phyloP scores from a whole-genome alignment of 2,797 vertebrate genomes.

The Halcyon badia region DNA sequence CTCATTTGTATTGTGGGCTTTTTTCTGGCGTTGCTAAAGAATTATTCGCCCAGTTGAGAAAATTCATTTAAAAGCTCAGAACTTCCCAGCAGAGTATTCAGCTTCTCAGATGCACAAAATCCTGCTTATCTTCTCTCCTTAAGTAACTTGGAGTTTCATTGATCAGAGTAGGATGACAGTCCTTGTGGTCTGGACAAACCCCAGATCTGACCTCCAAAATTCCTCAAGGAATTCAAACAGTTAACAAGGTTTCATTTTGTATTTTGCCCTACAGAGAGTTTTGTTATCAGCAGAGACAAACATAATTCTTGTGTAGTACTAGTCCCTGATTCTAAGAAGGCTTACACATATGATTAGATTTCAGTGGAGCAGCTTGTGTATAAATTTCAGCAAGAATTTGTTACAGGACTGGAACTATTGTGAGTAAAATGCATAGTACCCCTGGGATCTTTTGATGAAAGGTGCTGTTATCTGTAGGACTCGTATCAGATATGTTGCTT shows the following conservation, averaged over 20 bases:
- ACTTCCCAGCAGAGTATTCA: neutral
- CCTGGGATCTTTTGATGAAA: slow-evolving; percentile 27
- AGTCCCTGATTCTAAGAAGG: neutral
- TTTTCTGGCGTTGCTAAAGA: neutral
- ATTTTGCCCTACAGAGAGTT: neutral
- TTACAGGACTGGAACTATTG: neutral
- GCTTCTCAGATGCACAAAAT: neutral
- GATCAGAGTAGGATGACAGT: neutral
- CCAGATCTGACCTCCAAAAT: neutral
- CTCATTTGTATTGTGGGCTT: neutral
- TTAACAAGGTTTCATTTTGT: neutral
- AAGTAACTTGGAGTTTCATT: neutral
- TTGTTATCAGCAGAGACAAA: slow-evolving; percentile 15
- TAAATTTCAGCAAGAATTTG: slow-evolving; percentile 31
- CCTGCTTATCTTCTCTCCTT: neutral
- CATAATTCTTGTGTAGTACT: neutral
- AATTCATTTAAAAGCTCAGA: neutral
- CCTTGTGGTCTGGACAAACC: neutral
- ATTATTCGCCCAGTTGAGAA: neutral
- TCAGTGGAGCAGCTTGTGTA: neutral
- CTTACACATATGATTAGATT: neutral
- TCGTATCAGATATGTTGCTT: slow-evolving; percentile 3
- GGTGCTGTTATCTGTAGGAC: slow-evolving; percentile 18
- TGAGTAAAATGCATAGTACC: slow-evolving; percentile 17
- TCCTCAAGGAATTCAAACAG: neutral